Conservation (phyloP, 2,113 vertebrate species). For the Thunnus thynnus region DNA sequence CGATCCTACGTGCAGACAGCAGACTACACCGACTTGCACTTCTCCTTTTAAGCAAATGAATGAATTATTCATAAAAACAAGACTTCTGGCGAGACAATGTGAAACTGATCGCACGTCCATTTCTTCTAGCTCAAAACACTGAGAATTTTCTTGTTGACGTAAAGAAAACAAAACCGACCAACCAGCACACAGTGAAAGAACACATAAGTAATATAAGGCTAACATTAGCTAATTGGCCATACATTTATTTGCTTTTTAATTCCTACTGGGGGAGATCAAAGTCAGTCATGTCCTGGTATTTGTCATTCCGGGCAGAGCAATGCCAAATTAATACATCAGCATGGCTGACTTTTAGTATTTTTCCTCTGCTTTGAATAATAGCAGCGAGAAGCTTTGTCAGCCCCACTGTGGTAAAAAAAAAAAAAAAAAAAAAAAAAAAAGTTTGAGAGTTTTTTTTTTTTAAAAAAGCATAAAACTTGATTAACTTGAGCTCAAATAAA, state of each 20-base stretch:
- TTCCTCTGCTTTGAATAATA: background rate
- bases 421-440: background rate
- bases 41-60: conserved; percentile 4
- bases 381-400: background rate
- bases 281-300: conserved; percentile 8
- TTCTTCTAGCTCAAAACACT: background rate
- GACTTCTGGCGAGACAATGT: background rate
- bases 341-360: conserved; percentile 34
- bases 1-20: background rate
- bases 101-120: conserved; percentile 23
- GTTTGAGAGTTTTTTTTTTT: no score
- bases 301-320: background rate
- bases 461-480: background rate
- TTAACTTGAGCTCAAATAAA: background rate
- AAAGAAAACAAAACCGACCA: conserved; percentile 13
- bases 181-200: background rate
- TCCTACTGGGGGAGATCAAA: conserved; percentile 12
- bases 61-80: conserved; percentile 6
- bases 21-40: background rate
- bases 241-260: conserved; percentile 9
- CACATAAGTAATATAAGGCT: background rate
- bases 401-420: background rate
- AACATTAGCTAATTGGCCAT: background rate
- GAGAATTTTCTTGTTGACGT: background rate
- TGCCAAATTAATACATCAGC: conserved; percentile 26